Percentiles rank a stretch among this genome's conserved stretches.
phyloP scores from a whole-genome alignment of 1,140 invertebrate species.

The Lasioglossum baleicum region DNA sequence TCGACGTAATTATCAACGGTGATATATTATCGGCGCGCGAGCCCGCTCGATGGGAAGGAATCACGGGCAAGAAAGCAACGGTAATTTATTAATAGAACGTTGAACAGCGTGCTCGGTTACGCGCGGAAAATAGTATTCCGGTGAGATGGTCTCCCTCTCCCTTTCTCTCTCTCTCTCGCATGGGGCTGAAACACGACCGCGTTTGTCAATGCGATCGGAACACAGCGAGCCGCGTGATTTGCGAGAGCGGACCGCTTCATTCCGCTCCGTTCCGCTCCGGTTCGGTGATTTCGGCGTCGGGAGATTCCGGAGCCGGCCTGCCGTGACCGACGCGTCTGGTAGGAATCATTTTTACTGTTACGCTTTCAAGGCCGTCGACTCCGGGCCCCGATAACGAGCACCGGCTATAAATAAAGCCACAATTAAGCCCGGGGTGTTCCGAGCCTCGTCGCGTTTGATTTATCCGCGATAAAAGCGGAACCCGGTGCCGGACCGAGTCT shows the following conservation, averaged over 20 bases:
- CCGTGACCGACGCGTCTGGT: constrained; percentile 39
- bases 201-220: too few species aligned
- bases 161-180: too few species aligned
- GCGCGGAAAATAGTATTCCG: background rate
- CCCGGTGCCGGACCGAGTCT: background rate
- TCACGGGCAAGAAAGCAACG: constrained; percentile 3
- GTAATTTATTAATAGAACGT: constrained; percentile 27
- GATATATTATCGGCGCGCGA: background rate
- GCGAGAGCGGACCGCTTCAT: too few species aligned
- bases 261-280: background rate
- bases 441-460: background rate
- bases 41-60: background rate
- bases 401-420: constrained; percentile 1
- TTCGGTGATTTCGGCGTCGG: constrained; percentile 11
- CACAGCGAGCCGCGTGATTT: too few species aligned
- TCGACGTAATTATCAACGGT: constrained; percentile 11
- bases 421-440: background rate
- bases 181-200: too few species aligned
- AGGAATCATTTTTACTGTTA: constrained; percentile 56
- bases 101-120: background rate
- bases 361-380: constrained; percentile 48
- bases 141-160: constrained; percentile 1
- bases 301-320: constrained; percentile 43
- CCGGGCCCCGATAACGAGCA: background rate
- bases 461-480: background rate